phyloP scores from a whole-genome alignment of 2,888 invertebrate genomes.

The Globia sparganii region DNA sequence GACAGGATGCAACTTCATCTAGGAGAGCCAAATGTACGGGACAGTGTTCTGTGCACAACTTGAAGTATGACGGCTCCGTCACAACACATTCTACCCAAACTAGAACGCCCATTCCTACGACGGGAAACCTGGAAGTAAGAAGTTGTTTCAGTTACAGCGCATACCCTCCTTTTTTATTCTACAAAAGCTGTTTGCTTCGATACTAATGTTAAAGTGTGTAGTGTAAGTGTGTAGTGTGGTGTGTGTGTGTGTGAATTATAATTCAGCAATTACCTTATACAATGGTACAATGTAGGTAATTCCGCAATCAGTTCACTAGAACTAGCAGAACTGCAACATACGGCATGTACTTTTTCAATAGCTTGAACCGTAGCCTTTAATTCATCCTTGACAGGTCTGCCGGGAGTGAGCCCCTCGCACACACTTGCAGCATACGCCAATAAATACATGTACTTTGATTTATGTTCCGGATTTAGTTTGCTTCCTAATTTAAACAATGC shows the following conservation, averaged over 20 bases:
- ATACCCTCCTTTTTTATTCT: not conserved
- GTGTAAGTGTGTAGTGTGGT: too few relatives aligned
- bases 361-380: slow-evolving; percentile 97
- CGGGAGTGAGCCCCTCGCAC: slow-evolving; percentile 92
- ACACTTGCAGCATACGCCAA: slow-evolving; percentile 98
- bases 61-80: slow-evolving; percentile 98
- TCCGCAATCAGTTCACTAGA: slow-evolving; percentile 98
- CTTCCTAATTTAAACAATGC: slow-evolving; percentile 98
- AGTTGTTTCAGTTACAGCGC: not conserved
- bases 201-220: not conserved
- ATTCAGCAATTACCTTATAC: slow-evolving; percentile 92
- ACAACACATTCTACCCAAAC: slow-evolving; percentile 99
- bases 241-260: too few relatives aligned
- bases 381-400: slow-evolving; percentile 96
- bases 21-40: slow-evolving; percentile 98
- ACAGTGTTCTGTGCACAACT: slow-evolving; percentile 98
- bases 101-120: slow-evolving; percentile 98
- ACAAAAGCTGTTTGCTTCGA: not conserved
- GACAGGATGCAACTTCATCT: slow-evolving; percentile 98
- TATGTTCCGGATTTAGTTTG: slow-evolving; percentile 98
- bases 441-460: slow-evolving; percentile 98
- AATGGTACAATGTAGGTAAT: slow-evolving; percentile 96
- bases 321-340: slow-evolving; percentile 97
- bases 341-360: slow-evolving; percentile 97
- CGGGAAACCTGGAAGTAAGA: slow-evolving; percentile 93